Conservation (phyloP, 1,140 invertebrate species). For the Sitobion miscanthi region DNA sequence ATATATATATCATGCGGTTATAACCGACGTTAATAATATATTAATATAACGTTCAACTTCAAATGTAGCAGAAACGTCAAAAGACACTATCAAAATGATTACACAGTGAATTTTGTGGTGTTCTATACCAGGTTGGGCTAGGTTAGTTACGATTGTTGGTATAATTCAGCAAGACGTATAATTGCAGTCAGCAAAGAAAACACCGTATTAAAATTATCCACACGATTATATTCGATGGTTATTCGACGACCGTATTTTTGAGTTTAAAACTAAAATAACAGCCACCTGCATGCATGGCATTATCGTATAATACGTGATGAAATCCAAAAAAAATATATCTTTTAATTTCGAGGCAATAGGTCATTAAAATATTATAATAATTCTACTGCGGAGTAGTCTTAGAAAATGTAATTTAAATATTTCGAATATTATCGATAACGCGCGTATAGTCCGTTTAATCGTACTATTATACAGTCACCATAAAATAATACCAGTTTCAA, state of each 20-base stretch:
- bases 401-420: neutral
- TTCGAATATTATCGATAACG: neutral
- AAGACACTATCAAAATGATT: neutral
- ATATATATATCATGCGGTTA: too few species aligned
- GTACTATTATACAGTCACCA: neutral
- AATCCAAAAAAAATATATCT: neutral
- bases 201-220: neutral
- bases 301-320: neutral
- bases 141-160: neutral
- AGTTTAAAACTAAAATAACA: neutral
- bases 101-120: neutral
- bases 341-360: neutral
- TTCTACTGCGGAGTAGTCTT: neutral
- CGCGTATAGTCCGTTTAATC: neutral
- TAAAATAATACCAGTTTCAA: neutral
- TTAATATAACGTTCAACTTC: neutral
- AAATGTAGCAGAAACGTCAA: neutral
- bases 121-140: neutral
- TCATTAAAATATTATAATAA: neutral
- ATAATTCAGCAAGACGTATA: neutral
- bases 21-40: neutral
- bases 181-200: neutral
- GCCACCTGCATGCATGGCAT: neutral
- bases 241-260: neutral
- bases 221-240: neutral